phyloP scores from a whole-genome alignment of 2,113 vertebrate species.

The Poeciliopsis retropinna region DNA sequence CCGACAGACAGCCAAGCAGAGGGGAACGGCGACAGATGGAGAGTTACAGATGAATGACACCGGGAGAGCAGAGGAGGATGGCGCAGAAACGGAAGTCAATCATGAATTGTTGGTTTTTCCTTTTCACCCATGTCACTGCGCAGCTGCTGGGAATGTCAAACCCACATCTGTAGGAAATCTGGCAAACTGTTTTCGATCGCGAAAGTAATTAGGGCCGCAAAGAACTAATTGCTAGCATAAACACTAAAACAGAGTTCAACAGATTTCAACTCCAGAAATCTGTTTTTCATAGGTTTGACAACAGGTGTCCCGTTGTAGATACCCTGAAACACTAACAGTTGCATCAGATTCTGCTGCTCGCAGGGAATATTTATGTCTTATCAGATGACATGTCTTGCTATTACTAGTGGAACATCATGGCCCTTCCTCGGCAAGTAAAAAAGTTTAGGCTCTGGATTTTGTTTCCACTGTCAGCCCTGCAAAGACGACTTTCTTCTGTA shows the following conservation, averaged over 20 bases:
- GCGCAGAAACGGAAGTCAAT: constrained; percentile 19
- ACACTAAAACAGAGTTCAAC: not conserved
- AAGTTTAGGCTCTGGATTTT: no score
- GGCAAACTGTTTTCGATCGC: not conserved
- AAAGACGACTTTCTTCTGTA: no score
- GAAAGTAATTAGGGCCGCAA: not conserved
- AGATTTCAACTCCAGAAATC: not conserved
- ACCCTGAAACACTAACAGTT: no score
- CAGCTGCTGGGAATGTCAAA: constrained; percentile 10
- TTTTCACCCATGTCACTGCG: constrained; percentile 5
- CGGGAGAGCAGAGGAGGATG: constrained; percentile 8
- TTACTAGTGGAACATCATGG: no score
- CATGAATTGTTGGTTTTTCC: constrained; percentile 1
- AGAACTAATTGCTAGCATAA: not conserved
- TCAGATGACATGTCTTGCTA: no score
- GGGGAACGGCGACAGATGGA: constrained; percentile 17
- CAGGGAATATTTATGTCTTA: no score
- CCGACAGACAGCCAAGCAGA: not conserved
- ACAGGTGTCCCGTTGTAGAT: not conserved
- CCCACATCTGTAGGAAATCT: not conserved
- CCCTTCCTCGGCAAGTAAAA: no score
- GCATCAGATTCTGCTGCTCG: no score
- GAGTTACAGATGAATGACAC: constrained; percentile 36
- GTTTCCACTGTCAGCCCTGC: no score
- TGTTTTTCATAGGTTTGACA: not conserved